These are phyloP conservation scores for Cygnus buccinator DNA, from an alignment of 2,113 vertebrate species.

Conservation along the genomic window DNA sequence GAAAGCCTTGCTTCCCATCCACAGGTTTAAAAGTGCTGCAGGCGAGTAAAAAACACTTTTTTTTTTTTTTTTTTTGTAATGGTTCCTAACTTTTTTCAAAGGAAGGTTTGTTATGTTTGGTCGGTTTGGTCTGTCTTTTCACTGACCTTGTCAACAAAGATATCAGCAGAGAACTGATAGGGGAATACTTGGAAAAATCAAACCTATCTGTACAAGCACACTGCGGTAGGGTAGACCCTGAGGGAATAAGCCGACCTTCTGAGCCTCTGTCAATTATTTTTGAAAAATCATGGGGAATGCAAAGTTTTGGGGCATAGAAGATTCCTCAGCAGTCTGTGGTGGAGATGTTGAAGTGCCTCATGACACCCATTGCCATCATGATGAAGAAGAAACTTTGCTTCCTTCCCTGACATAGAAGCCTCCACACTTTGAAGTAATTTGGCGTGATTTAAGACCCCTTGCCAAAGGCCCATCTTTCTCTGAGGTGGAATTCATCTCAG, in stretches of 20 bases:
- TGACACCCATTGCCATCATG: conserved; percentile 2
- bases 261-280: conserved; percentile 53
- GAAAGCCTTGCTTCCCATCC: not conserved
- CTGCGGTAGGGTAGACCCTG: not conserved
- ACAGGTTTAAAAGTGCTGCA: not conserved
- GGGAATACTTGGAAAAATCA: conserved; percentile 52
- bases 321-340: conserved; percentile 20
- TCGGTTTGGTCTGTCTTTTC: not conserved
- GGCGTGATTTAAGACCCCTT: conserved; percentile 21
- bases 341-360: not conserved
- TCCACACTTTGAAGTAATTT: not conserved
- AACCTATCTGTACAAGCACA: not conserved
- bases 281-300: not conserved
- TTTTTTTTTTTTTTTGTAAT: not conserved
- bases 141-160: conserved; percentile 40
- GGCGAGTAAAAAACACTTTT: not conserved
- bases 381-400: conserved; percentile 36
- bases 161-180: conserved; percentile 23
- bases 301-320: not conserved
- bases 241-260: conserved; percentile 33
- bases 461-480: conserved; percentile 7
- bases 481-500: not conserved
- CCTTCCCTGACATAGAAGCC: not conserved
- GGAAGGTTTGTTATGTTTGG: not conserved
- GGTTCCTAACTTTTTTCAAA: not conserved